These are phyloP conservation scores for Sturnira hondurensis DNA, from an alignment of 2,113 vertebrate genomes.

Conservation along the genomic window DNA sequence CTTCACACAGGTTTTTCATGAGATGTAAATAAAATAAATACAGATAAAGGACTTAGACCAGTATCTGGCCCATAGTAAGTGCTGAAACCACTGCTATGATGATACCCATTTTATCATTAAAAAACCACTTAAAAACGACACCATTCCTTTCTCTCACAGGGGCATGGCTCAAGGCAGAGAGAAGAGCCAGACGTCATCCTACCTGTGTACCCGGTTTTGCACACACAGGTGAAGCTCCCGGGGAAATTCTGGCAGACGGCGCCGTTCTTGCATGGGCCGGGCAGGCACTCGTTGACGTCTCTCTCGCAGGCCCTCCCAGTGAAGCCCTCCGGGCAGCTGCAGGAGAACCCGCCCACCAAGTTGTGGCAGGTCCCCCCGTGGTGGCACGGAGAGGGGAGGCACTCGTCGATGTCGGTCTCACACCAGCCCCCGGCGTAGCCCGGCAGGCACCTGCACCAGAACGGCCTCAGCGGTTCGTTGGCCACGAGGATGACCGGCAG, in stretches of 20 bases:
- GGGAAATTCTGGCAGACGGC: conserved; percentile 97
- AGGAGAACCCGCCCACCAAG: conserved; percentile 94
- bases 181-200: background rate
- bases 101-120: background rate
- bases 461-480: conserved; percentile 89
- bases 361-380: conserved; percentile 96
- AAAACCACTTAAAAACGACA: background rate
- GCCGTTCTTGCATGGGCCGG: conserved; percentile 92
- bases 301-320: conserved; percentile 96
- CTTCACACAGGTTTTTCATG: background rate
- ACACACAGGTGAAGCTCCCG: conserved; percentile 94
- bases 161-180: background rate
- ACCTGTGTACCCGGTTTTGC: conserved; percentile 97
- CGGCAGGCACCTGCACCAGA: conserved; percentile 91
- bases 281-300: conserved; percentile 95
- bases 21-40: background rate
- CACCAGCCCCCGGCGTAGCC: conserved; percentile 91
- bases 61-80: background rate
- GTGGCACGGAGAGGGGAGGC: conserved; percentile 94
- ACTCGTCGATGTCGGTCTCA: conserved; percentile 92
- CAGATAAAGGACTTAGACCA: background rate
- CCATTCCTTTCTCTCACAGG: background rate
- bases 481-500: conserved; percentile 90
- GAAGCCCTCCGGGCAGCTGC: conserved; percentile 94
- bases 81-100: background rate